Percentiles rank a stretch among this genome's conserved stretches.
phyloP scores from a whole-genome alignment of 2,113 vertebrate genomes.

The Tachycineta bicolor region DNA sequence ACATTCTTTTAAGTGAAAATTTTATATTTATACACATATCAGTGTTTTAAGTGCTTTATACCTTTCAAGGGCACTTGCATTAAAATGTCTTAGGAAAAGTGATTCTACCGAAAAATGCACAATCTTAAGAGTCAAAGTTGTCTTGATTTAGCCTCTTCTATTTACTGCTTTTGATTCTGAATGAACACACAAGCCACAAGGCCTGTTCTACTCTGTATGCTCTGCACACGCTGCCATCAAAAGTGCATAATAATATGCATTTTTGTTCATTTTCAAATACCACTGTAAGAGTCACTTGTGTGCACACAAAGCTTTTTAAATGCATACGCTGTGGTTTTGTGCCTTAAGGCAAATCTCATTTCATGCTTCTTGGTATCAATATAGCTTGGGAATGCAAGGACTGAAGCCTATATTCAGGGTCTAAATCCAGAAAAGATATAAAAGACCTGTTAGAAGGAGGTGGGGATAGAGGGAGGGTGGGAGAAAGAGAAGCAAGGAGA shows the following conservation, averaged over 20 bases:
- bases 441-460: background rate
- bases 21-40: background rate
- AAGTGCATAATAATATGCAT: background rate
- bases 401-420: background rate
- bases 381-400: background rate
- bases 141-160: background rate
- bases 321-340: background rate
- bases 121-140: background rate
- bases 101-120: background rate
- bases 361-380: background rate
- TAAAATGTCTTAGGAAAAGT: background rate
- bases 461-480: background rate
- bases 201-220: background rate
- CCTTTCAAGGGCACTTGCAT: background rate
- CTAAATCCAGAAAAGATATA: background rate
- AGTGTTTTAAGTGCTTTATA: background rate
- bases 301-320: slow-evolving; percentile 25
- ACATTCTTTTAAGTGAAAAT: background rate
- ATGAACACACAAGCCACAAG: background rate
- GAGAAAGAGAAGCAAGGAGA: background rate
- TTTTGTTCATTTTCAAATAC: slow-evolving; percentile 38
- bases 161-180: background rate
- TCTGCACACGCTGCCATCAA: background rate
- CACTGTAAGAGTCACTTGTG: slow-evolving; percentile 4
- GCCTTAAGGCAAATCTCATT: slow-evolving; percentile 16